Evolutionary conservation across 2,888 invertebrate species (phyloP), one percentile per base, ranked within the genome.

Genomic region (Acrobasis consociella): DNA sequence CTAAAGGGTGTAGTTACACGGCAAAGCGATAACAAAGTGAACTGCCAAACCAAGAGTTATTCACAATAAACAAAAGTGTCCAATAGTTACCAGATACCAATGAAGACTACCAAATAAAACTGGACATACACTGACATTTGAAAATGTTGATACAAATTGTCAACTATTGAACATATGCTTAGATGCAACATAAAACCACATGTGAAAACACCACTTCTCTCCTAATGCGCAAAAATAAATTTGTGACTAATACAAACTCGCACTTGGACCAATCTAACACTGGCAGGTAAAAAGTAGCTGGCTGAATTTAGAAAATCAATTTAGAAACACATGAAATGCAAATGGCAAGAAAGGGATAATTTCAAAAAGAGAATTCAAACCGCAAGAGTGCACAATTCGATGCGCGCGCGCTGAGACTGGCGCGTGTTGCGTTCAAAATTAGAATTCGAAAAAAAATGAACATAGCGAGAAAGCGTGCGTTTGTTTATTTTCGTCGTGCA

Each of bases 351-450:
- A 63, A 53, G 60, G 51, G 58, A 65, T 37, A 62, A 65, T 55
- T 65, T 60, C 46, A 59, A 62, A 66, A 63, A 63, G 62, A 56
- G 55, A 73, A 75, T 76, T 72, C 69, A 67, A 72, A 77, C 80
- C 74, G 74, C 72, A 75, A 81, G 76, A 82, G 85, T 80, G 88
- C 83, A 82, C 84, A 80, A 76, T 77, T 55, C 46, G 78, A 79
- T 76, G 78, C 77, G 86, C 83, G 79, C 85, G 83, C 83, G 86
- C 79, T 74, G 80, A 75, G 79, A 91, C 90, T 91, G 90, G 89
- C 89, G 82, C 85, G 89, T 82, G 84, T 85, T 86, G 85, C 85
- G 83, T 86, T 85, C 89, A 83, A 87, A 91, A 78, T 89, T 91
- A 91, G 92, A 91, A 83, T 78, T 82, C 75, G 71, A 75, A 76